Conservation (phyloP, 2,113 vertebrate genomes). For the Malurus cyaneus region DNA sequence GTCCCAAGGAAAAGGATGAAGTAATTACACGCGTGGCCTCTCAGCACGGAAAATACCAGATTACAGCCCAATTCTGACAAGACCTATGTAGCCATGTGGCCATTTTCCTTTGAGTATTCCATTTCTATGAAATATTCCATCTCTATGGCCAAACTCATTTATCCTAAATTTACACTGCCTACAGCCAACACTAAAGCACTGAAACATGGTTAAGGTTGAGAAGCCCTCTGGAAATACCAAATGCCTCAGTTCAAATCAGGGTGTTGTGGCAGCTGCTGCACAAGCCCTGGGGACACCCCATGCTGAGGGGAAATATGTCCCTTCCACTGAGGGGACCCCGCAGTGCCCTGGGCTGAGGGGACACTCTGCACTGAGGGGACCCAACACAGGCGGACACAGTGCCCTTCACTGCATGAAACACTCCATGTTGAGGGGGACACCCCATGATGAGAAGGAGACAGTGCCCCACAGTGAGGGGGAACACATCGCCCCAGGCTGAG, state of each 20-base stretch:
- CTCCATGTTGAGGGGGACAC: background rate
- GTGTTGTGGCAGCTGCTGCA: background rate
- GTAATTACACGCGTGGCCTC: background rate
- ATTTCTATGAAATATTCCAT: background rate
- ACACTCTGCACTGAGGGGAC: background rate
- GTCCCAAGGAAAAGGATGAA: slow-evolving; percentile 1
- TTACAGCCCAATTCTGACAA: background rate
- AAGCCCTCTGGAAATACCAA: background rate
- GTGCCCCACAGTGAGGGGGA: too few species aligned
- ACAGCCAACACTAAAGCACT: background rate
- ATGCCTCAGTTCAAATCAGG: background rate
- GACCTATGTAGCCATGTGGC: background rate
- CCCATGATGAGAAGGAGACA: too few species aligned
- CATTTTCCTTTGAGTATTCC: background rate
- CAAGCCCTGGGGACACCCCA: background rate
- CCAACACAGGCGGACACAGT: too few species aligned
- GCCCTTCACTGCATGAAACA: background rate
- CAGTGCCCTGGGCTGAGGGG: background rate
- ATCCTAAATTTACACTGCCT: background rate
- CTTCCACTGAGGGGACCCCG: background rate
- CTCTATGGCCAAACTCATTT: background rate
- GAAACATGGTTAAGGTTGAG: background rate
- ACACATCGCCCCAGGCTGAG: background rate
- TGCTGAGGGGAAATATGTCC: too few species aligned
- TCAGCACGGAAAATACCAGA: background rate